Evolutionary conservation across 2,797 vertebrate genomes (phyloP).

Genomic region (Fringilla coelebs): DNA sequence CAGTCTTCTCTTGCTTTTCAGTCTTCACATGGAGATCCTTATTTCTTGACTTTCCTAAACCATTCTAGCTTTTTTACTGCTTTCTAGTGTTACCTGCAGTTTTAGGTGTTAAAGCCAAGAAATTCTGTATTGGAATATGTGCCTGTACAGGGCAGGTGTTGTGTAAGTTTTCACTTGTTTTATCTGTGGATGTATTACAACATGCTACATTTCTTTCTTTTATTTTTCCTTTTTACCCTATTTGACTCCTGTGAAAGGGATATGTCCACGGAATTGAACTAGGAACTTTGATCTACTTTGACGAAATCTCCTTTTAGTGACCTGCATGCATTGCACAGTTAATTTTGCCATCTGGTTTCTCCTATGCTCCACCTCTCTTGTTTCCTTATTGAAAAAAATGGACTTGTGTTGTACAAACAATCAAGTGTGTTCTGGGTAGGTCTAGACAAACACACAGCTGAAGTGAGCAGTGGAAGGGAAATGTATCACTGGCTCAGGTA

Average conservation of each 20-base stretch:
- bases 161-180: background rate
- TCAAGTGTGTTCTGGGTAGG: background rate
- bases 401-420: conserved; percentile 39
- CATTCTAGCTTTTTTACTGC: background rate
- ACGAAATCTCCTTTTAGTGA: background rate
- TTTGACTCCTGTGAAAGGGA: background rate
- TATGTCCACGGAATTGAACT: background rate
- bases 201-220: background rate
- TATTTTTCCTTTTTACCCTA: background rate
- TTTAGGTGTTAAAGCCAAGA: background rate
- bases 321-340: background rate
- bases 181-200: background rate
- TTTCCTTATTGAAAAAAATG: conserved; percentile 5
- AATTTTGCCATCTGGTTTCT: conserved; percentile 32
- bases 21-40: background rate
- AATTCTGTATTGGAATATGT: background rate
- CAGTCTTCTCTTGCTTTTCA: background rate
- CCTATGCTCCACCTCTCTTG: background rate
- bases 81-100: background rate
- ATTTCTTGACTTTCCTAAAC: background rate
- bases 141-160: background rate
- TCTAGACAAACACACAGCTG: conserved; percentile 1
- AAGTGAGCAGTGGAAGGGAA: background rate
- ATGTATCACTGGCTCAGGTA: background rate
- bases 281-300: background rate